Evolutionary conservation across 2,888 invertebrate species (phyloP), one percentile per base, ranked within the genome.

Genomic region (Cephus pygmeus): DNA sequence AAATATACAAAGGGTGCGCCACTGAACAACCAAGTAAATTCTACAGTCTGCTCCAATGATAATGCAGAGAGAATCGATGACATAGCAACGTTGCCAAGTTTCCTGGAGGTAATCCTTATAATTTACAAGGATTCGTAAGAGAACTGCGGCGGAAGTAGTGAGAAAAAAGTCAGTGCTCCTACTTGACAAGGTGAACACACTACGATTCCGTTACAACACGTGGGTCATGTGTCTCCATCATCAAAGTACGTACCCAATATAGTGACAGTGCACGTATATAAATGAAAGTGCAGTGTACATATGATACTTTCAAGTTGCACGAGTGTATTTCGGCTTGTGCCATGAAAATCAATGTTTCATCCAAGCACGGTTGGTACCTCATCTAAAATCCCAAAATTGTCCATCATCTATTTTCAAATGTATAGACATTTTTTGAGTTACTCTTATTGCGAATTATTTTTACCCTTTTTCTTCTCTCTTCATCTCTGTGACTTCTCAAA

Each of bases 121-220:
- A 35, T 73, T 73, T 35, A 35, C 34, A 35, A 73, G 73, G 35
- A 34, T 73, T 34, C 73, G 33, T 73, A 73, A 34, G n/a, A 34
- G 73, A 34, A 34, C 31, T 73, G 73, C 34, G 73, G 33, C 73
- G 35, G n/a, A 35, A 23, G 40, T 34, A n/a, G 73, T n/a, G 35
- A 73, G 35, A 73, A 73, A n/a, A 30, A 34, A 35, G 40, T 15
- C 15, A 40, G 34, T 33, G 73, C 73, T 73, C 34, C 33, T 77
- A 80, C 76, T 40, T 40, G 15, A 40, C 6, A 40, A 88, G 82
- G 69, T 56, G 83, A 77, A 76, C 69, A 81, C 15, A 40, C 15
- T 86, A 84, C 86, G 82, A 86, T 86, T 75, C 6, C 34, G 85
- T 84, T 84, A 81, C 83, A 75, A 84, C 80, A 82, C 81, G 81